Percentiles rank a stretch among this genome's conserved stretches.
Conservation (phyloP, 2,797 vertebrate species). For the Mormyrus hasselquistii region DNA sequence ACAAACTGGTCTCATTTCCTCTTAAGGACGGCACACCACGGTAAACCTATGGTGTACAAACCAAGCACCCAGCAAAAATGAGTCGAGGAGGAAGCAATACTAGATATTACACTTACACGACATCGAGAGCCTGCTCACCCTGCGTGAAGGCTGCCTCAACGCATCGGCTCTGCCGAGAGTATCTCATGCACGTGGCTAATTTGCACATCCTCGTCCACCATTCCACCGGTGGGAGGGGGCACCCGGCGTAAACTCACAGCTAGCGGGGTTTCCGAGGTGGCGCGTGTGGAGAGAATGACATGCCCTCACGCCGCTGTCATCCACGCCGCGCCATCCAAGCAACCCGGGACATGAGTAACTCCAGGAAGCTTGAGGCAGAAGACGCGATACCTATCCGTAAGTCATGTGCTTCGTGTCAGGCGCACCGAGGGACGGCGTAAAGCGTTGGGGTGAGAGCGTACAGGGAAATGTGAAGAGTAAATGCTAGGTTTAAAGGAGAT, state of each 20-base stretch:
- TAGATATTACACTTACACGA: conserved; percentile 49
- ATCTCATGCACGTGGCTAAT: background rate
- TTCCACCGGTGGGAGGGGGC: background rate
- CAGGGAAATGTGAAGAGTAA: background rate
- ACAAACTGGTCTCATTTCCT: conserved; percentile 15
- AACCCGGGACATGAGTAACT: background rate
- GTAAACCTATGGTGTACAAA: background rate
- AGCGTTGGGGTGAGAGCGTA: background rate
- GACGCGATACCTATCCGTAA: background rate
- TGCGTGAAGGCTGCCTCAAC: background rate
- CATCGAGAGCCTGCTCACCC: conserved; percentile 51
- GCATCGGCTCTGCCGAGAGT: too few species aligned
- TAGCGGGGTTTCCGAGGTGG: background rate
- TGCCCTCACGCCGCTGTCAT: background rate
- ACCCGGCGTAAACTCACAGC: background rate
- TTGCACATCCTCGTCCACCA: background rate
- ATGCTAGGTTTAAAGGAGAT: background rate
- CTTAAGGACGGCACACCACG: background rate
- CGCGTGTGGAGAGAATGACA: background rate
- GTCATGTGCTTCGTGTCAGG: background rate
- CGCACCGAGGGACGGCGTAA: background rate
- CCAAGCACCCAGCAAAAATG: conserved; percentile 9
- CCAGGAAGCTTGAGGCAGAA: background rate
- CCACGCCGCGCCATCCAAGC: background rate
- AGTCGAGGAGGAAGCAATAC: conserved; percentile 12